These are phyloP conservation scores for Mesocricetus auratus DNA, from an alignment of 2,113 vertebrate genomes.

Conservation along the genomic window DNA sequence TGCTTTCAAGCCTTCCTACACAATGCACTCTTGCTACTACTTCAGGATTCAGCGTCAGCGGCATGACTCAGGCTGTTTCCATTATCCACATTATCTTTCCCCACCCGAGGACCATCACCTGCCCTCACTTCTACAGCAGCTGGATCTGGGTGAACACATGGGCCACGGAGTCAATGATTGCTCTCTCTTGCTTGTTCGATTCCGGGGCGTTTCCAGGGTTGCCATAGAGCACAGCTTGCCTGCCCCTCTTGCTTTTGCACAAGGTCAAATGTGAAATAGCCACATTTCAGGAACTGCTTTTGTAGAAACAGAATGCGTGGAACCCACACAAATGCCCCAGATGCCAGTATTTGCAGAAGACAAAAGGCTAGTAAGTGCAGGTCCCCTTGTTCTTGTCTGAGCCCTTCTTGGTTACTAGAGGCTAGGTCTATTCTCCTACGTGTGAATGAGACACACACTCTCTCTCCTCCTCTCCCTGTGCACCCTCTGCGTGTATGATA, in stretches of 20 bases:
- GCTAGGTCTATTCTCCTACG: background rate
- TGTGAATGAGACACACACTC: background rate
- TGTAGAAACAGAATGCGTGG: constrained; percentile 6
- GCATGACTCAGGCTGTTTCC: constrained; percentile 14
- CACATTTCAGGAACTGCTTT: constrained; percentile 57
- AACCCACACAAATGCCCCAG: background rate
- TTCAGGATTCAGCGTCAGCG: constrained; percentile 26
- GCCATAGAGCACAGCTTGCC: background rate
- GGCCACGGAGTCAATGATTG: background rate
- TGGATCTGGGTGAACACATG: constrained; percentile 3
- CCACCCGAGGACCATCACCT: background rate
- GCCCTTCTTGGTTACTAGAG: no score
- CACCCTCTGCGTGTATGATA: background rate
- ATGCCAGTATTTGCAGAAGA: background rate
- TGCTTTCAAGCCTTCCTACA: constrained; percentile 60
- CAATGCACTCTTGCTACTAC: constrained; percentile 20
- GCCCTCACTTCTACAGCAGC: background rate
- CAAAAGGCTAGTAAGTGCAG: accelerated
- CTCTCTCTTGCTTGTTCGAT: constrained; percentile 52
- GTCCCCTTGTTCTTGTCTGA: background rate
- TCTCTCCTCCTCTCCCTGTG: no score
- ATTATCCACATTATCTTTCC: constrained; percentile 8
- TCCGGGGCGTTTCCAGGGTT: background rate
- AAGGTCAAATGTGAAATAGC: constrained; percentile 31
- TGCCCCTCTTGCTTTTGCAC: background rate